These are phyloP conservation scores for Luperina testacea DNA, from an alignment of 2,888 invertebrate species.

Conservation along the genomic window DNA sequence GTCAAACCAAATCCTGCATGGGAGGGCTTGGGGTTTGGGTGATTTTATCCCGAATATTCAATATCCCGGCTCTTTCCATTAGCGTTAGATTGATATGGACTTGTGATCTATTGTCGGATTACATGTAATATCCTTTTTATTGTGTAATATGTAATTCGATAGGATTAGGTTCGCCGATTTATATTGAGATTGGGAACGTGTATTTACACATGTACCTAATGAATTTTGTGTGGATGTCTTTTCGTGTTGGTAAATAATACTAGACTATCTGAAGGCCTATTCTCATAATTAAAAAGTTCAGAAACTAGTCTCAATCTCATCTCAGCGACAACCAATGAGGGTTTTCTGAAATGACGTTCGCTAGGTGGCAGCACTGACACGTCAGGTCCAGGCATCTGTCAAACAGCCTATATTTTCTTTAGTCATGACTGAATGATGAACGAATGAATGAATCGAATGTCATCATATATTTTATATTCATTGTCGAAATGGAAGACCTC, in stretches of 20 bases:
- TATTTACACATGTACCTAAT: conserved; percentile 37
- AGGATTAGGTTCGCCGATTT: conserved; percentile 36
- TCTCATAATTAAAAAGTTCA: too few species aligned
- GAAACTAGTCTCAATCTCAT: too few species aligned
- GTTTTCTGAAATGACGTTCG: too few species aligned
- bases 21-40: conserved; percentile 12
- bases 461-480: too few species aligned
- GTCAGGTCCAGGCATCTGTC: too few species aligned
- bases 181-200: conserved; percentile 3
- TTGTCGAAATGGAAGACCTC: too few species aligned
- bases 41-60: conserved; percentile 47
- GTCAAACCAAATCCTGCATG: conserved; percentile 38
- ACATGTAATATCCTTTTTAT: conserved; percentile 57
- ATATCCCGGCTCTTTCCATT: conserved; percentile 58
- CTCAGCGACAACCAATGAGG: too few species aligned
- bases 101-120: conserved; percentile 63
- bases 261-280: too few species aligned
- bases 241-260: conserved; percentile 1
- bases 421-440: too few species aligned
- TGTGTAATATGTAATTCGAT: conserved; percentile 53
- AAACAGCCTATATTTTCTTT: too few species aligned
- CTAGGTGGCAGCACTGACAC: too few species aligned
- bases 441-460: too few species aligned
- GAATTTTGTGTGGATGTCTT: conserved; percentile 4
- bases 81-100: conserved; percentile 58